These are phyloP conservation scores for Micronisus gabar DNA, from an alignment of 2,113 vertebrate species.

Conservation along the genomic window DNA sequence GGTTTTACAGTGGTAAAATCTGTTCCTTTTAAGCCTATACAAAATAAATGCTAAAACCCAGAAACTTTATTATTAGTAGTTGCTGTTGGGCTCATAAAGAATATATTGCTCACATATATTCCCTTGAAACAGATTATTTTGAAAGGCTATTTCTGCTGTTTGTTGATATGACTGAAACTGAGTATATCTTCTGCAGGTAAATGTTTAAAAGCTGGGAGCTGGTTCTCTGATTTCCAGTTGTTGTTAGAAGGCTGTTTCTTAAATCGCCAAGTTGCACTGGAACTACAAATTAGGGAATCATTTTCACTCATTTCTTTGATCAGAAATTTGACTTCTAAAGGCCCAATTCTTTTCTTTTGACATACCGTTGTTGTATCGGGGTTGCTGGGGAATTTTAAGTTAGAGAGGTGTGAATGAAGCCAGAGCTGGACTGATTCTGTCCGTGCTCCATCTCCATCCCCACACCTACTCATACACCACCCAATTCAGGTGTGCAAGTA, in stretches of 20 bases:
- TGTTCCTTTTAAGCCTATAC: not conserved
- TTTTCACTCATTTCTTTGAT: not conserved
- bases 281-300: not conserved
- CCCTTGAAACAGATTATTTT: not conserved
- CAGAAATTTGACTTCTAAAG: not conserved
- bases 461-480: not conserved
- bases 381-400: not conserved
- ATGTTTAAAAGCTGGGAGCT: not conserved
- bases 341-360: not conserved
- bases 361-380: fast-evolving
- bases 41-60: not conserved
- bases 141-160: not conserved
- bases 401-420: not conserved
- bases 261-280: not conserved
- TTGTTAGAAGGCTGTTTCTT: not conserved
- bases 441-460: fast-evolving
- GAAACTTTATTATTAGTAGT: not conserved
- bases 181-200: not conserved
- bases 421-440: not conserved
- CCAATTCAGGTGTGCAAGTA: not conserved
- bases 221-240: not conserved
- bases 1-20: not conserved
- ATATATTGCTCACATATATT: not conserved
- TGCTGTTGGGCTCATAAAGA: not conserved
- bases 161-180: not conserved